Evolutionary conservation across 1,140 invertebrate species (phyloP).

Genomic region (Drosophila parvula): DNA sequence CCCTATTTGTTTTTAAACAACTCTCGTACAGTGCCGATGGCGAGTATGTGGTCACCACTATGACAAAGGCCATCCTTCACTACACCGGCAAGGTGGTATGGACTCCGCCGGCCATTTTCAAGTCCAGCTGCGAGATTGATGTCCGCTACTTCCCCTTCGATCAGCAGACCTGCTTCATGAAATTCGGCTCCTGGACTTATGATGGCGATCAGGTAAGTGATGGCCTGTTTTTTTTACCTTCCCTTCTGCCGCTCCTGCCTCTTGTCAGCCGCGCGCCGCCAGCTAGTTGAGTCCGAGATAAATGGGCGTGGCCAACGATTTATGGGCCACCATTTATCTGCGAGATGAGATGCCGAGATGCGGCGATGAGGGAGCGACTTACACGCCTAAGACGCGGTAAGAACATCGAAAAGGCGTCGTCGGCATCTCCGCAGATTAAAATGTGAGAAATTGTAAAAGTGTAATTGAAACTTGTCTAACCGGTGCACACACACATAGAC

Average conservation of each 20-base stretch:
- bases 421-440: conserved; percentile 67
- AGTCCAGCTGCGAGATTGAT: conserved; percentile 98
- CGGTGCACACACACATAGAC: conserved; percentile 52
- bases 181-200: conserved; percentile 99
- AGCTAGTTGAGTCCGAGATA: conserved; percentile 22
- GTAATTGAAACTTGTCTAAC: conserved; percentile 82
- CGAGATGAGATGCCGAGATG: conserved; percentile 23
- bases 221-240: background rate
- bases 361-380: conserved; percentile 44
- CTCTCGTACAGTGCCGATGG: conserved; percentile 93
- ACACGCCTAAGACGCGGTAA: conserved; percentile 70
- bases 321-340: conserved; percentile 67
- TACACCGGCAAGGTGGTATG: conserved; percentile 95
- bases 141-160: conserved; percentile 98
- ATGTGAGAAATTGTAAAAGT: conserved; percentile 83
- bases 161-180: conserved; percentile 98
- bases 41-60: conserved; percentile 98
- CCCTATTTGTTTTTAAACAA: no score
- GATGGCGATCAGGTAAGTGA: conserved; percentile 94
- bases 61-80: conserved; percentile 97
- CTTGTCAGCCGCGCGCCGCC: no score
- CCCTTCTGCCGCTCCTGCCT: background rate
- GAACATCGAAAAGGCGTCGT: conserved; percentile 77
- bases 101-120: conserved; percentile 98
- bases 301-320: conserved; percentile 68